Base-by-base conservation (phyloP, 2,797 vertebrate genomes). In the Gouania willdenowi region DNA sequence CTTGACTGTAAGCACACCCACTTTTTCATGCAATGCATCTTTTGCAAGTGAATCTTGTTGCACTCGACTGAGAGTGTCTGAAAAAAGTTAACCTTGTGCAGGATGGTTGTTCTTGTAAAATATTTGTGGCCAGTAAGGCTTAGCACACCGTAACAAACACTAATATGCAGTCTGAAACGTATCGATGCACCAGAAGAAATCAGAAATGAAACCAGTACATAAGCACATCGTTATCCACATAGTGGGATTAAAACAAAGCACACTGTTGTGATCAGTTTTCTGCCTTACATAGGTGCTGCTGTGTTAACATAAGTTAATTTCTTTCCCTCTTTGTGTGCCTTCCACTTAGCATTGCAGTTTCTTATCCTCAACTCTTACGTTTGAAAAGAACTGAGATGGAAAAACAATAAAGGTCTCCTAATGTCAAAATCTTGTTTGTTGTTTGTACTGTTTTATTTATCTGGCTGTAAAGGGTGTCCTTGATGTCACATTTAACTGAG, bases 281-380 rank as follows among this genome's bases (percentile, higher is more conserved):
- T 52, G 26, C 50, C 32, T 49, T 45, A 14, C 36, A 25, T 17
- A 30, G 23, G 36, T 66, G 48, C 37, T 66, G 46, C 20, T 61
- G 22, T 57, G 17, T 54, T 8, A 50, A 58, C 57, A 63, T 41
- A 43, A 44, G 42, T 39, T 12, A 3, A 52, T 7, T 51, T 24
- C 55, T 27, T 54, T 60, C 24, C 35, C 44, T 43, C 57, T 56
- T 49, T 26, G 26, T 43, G 75, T 82, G 77, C 82, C 77, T 82
- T 81, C 26, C 51, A 68, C 48, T 13, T 12, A 63, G 26, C 40
- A 52, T 61, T 49, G 20, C 45, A 36, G 26, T 43, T 50, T 34
- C 33, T 33, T 25, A 37, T 39, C 67, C 41, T 40, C 53, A 42
- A 41, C 50, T 77, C 38, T 34, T 65, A 41, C 41, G 41, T 55